Base-by-base conservation (phyloP, 2,888 invertebrate genomes). In the Ischnus inquisitorius region DNA sequence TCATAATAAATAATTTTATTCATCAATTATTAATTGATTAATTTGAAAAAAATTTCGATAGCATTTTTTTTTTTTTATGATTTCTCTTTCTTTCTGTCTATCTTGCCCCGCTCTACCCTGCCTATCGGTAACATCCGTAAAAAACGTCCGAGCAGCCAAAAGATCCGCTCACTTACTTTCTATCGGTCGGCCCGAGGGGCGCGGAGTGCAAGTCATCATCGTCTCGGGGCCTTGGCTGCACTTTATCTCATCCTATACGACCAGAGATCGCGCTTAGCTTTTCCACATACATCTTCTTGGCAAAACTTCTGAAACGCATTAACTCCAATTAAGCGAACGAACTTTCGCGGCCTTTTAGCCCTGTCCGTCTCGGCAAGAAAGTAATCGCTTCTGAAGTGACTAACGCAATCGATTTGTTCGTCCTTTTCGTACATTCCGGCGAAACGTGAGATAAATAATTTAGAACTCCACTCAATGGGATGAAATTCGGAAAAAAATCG, bases 321-420 rank as follows among this genome's bases (percentile, higher is more conserved):
- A 83, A 76, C 85, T 79, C 77, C 86, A 87, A 87, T 88, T 88
- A 87, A 87, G 84, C 28, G 43, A 65, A 72, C 78, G 54, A 79
- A 88, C 88, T 89, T 89, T 87, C 89, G 82, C 88, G 79, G 74
- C 57, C 62, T 64, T 60, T 34, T 22, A 82, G 14, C 51, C 14
- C 12, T 25, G 22, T 62, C 5, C 8, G 34, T 5, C 51, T 19
- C 3, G 2, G 54, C 51, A 62, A 71, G 65, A 12, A 64, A 46
- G 51, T 64, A 3, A 48, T 69, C 22, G 6, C n/a, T 67, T 67
- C 68, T 68, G 6, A 16, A n/a, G 0, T 3, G 39, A 5, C 1
- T 19, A 69, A 41, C 54, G 34, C 16, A 51, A 34, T 19, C 54
- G 34, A 34, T 8, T 34, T 34, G n/a, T n/a, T n/a, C n/a, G n/a